Conservation (phyloP, 2,888 invertebrate genomes). For the Bellardia pandia region DNA sequence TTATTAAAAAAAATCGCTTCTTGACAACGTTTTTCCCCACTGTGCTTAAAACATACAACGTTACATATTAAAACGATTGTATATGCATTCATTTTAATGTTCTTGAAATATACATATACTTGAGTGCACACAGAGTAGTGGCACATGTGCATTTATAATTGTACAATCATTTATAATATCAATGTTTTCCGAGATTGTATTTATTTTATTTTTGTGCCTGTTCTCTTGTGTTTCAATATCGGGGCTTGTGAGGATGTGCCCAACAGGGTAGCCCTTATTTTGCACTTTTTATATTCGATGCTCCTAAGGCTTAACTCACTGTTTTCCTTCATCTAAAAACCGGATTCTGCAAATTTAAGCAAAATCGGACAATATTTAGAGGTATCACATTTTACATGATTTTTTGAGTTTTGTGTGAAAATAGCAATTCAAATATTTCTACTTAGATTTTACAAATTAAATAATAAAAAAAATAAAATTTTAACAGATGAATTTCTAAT, state of each 20-base stretch:
- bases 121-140: neutral
- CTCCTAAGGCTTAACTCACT: neutral
- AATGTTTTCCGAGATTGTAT: constrained; percentile 41
- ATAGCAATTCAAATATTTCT: too few relatives aligned
- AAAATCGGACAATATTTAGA: too few relatives aligned
- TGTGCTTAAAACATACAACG: constrained; percentile 17
- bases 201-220: constrained; percentile 12
- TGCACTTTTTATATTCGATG: too few relatives aligned
- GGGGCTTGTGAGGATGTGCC: neutral
- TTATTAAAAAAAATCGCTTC: too few relatives aligned
- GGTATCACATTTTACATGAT: too few relatives aligned
- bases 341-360: too few relatives aligned
- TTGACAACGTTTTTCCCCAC: neutral
- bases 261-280: too few relatives aligned
- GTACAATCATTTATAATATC: constrained; percentile 30
- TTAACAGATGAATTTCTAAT: too few relatives aligned
- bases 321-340: neutral
- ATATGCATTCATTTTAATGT: constrained; percentile 39
- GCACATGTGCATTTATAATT: neutral
- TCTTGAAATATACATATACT: neutral
- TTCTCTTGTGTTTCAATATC: constrained; percentile 2
- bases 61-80: constrained; percentile 16
- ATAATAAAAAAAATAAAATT: too few relatives aligned
- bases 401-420: too few relatives aligned
- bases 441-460: too few relatives aligned